phyloP scores from a whole-genome alignment of 2,113 vertebrate species.

The Columba janthina region DNA sequence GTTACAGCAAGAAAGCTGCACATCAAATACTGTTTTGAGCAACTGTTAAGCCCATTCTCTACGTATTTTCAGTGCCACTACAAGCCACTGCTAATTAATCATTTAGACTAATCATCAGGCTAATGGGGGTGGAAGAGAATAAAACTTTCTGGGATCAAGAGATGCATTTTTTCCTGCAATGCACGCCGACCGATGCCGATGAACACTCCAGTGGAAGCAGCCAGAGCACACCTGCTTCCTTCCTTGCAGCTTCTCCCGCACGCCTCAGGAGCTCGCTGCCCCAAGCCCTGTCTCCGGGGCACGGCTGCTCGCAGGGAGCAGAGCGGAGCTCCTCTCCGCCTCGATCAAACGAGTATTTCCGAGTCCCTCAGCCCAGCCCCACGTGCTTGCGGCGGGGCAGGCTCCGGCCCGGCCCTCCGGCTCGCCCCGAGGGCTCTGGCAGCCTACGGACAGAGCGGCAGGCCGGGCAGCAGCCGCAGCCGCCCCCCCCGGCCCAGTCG shows the following conservation, averaged over 20 bases:
- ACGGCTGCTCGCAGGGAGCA: neutral
- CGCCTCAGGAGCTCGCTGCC: accelerated
- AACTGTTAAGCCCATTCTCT: neutral
- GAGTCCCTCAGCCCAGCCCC: neutral
- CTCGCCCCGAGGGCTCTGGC: neutral
- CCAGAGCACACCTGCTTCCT: neutral
- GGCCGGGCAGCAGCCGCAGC: neutral
- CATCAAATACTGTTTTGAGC: neutral
- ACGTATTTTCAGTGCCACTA: neutral
- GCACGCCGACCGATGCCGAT: neutral
- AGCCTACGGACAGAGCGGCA: neutral
- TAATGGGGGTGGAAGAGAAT: accelerated
- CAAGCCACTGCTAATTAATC: neutral
- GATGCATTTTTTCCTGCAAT: accelerated
- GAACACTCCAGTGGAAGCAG: neutral
- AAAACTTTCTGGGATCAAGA: neutral
- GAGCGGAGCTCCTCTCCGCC: neutral
- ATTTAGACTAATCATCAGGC: neutral
- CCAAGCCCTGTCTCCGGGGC: neutral
- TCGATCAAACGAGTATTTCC: accelerated
- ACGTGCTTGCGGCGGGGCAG: neutral
- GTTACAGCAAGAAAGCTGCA: neutral
- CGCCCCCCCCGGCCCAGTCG: neutral
- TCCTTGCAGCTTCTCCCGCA: neutral
- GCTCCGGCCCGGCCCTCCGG: neutral